These are phyloP conservation scores for Mylabris sibirica DNA, from an alignment of 2,888 invertebrate species.

Conservation along the genomic window DNA sequence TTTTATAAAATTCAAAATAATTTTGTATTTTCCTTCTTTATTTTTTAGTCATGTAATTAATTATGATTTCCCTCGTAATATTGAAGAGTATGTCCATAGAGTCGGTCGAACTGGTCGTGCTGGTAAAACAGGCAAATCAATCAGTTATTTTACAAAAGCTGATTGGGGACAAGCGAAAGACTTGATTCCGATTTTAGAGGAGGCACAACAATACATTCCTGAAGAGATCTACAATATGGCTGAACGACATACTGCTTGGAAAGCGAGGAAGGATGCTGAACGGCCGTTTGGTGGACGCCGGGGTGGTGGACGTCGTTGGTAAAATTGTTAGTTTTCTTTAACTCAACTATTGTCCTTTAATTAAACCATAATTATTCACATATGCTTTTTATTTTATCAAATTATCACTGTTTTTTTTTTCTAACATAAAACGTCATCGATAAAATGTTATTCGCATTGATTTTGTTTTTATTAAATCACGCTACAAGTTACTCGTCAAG, in stretches of 20 bases:
- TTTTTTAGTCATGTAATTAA: conserved; percentile 80
- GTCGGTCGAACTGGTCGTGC: conserved; percentile 96
- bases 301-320: conserved; percentile 45
- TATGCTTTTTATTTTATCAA: neutral
- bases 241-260: conserved; percentile 74
- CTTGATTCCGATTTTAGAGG: conserved; percentile 84
- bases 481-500: neutral
- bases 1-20: conserved; percentile 3
- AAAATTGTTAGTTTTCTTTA: conserved; percentile 7
- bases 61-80: conserved; percentile 91
- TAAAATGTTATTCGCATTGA: neutral
- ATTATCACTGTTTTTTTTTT: neutral
- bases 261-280: conserved; percentile 65
- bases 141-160: conserved; percentile 79
- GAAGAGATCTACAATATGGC: conserved; percentile 80
- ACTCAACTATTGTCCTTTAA: neutral
- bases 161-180: conserved; percentile 87
- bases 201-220: conserved; percentile 85
- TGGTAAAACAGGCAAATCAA: conserved; percentile 82
- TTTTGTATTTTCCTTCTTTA: conserved; percentile 41
- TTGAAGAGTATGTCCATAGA: conserved; percentile 95
- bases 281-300: conserved; percentile 48
- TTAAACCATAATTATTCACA: neutral
- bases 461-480: neutral
- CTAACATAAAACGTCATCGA: neutral